Base-by-base conservation (phyloP, 2,888 invertebrate genomes). In the Drosophila melanosoma region DNA sequence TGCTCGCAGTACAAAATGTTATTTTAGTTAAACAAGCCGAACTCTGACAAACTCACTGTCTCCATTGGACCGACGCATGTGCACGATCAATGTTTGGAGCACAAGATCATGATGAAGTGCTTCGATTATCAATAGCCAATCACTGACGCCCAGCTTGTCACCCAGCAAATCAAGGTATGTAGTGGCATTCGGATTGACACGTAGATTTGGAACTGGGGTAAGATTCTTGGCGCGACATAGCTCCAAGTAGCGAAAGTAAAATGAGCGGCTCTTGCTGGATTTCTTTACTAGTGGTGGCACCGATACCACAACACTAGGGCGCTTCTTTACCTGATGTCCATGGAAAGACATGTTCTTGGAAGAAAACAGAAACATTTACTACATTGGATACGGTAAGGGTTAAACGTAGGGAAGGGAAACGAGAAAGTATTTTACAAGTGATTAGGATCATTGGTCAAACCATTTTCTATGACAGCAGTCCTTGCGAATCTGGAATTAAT, bases 41-140 rank as follows among this genome's bases (percentile, higher is more conserved):
- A 1, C 7, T n/a, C 35, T 38, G 10, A n/a, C 1, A 17, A 2
- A 76, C 86, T 83, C 71, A 93, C 93, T 90, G 60, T 71, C 79
- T 20, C 86, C 89, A 69, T 83, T 81, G 89, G 91, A 69, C 89
- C 93, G 87, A 32, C 95, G 94, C 92, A 96, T 95, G 82, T 95
- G 94, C 73, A 97, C 94, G 38, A 94, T 94, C 72, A 97, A 94
- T 71, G 95, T 94, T 91, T 96, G 96, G 6, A 97, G 94, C 70
- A 95, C 96, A 58, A 95, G 94, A 91, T 97, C 97, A 76, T 95
- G 94, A 56, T 95, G 94, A 7, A 97, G 92, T 0, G 97, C 96
- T 82, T 96, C 96, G 58, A 96, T 93, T 56, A 97, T 95, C 1
- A 97, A 95, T 36, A 94, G 94, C 97, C 97, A 97, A 79, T 97